phyloP scores from a whole-genome alignment of 1,140 invertebrate species.

The Cyclargus thomasi region DNA sequence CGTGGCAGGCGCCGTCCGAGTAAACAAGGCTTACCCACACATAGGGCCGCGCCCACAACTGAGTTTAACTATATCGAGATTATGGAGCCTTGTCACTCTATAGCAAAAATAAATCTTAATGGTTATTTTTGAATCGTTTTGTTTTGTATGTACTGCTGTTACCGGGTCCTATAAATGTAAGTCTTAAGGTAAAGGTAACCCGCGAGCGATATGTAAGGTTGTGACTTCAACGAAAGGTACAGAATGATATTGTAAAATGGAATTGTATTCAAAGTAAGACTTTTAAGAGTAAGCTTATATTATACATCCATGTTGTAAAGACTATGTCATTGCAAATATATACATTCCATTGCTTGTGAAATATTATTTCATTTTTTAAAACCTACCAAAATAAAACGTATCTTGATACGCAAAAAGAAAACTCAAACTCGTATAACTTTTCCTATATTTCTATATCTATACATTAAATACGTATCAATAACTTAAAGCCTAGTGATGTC shows the following conservation, averaged over 20 bases:
- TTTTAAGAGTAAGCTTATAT: slow-evolving; percentile 28
- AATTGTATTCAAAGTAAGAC: slow-evolving; percentile 29
- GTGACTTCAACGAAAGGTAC: slow-evolving; percentile 46
- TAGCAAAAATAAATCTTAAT: background rate
- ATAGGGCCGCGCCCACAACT: too few relatives aligned
- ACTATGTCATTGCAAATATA: slow-evolving; percentile 66
- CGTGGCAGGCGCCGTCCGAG: too few relatives aligned
- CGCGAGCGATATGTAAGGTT: slow-evolving; percentile 35
- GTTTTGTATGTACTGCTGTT: background rate
- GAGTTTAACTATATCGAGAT: too few relatives aligned
- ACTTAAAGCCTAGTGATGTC: slow-evolving; percentile 31
- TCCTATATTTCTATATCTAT: slow-evolving; percentile 13
- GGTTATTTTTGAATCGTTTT: background rate
- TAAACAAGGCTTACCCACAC: too few relatives aligned
- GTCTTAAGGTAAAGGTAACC: slow-evolving; percentile 15
- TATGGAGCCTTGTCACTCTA: background rate
- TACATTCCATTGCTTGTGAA: slow-evolving; percentile 72
- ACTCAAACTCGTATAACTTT: background rate
- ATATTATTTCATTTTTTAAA: slow-evolving; percentile 45
- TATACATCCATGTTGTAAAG: slow-evolving; percentile 42
- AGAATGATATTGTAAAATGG: slow-evolving; percentile 7
- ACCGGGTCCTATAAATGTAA: background rate
- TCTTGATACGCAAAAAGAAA: background rate
- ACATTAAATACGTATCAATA: background rate
- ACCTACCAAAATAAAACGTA: background rate